phyloP scores from a whole-genome alignment of 2,797 vertebrate genomes.

The Poeciliopsis paucimaculata region DNA sequence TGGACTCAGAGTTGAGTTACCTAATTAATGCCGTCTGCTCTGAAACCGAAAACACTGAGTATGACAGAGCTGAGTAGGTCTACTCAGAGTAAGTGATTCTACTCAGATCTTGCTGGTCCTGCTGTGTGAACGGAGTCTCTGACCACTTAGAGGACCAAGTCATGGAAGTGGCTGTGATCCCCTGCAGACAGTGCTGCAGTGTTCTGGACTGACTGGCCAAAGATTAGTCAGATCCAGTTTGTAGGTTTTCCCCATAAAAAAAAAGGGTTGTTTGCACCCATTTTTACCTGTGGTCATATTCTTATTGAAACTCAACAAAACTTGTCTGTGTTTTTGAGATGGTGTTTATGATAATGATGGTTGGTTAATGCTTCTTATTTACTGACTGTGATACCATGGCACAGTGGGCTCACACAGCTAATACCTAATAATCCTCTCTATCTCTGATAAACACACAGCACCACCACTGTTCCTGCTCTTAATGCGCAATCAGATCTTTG shows the following conservation, averaged over 20 bases:
- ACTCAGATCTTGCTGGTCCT: too few species aligned
- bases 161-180: too few species aligned
- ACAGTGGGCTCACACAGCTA: not conserved
- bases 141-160: too few species aligned
- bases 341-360: not conserved
- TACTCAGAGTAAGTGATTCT: too few species aligned
- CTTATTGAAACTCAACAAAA: not conserved
- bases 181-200: not conserved
- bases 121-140: too few species aligned
- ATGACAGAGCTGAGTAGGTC: too few species aligned
- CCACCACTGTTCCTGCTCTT: conserved; percentile 17
- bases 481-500: not conserved
- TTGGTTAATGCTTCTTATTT: not conserved
- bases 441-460: conserved; percentile 41
- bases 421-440: conserved; percentile 33
- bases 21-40: too few species aligned
- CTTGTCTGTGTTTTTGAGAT: not conserved
- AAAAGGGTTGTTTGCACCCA: not conserved
- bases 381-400: not conserved
- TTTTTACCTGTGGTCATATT: not conserved
- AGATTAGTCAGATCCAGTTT: too few species aligned
- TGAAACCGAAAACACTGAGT: too few species aligned
- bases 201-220: not conserved
- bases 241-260: not conserved
- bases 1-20: too few species aligned